Evolutionary conservation across 2,113 vertebrate species (phyloP).

Genomic region (Pteronura brasiliensis): DNA sequence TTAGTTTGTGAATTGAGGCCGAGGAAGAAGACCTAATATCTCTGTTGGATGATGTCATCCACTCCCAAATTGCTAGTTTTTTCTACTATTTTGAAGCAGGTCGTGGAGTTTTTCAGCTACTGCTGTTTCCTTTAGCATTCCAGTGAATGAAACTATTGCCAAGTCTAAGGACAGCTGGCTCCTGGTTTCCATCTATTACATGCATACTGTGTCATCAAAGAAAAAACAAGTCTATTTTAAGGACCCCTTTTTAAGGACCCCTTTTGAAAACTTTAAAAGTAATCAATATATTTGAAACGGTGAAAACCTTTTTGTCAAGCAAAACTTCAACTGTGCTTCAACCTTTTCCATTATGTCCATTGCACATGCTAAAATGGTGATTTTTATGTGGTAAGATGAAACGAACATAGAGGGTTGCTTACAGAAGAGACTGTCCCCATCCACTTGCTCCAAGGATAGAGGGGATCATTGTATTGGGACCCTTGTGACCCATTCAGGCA

Average conservation of each 20-base stretch:
- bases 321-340: conserved; percentile 7
- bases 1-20: background rate
- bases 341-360: background rate
- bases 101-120: background rate
- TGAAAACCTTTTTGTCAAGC: conserved; percentile 13
- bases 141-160: background rate
- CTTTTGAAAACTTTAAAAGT: conserved; percentile 17
- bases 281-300: conserved; percentile 32
- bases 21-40: background rate
- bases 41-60: background rate
- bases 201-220: background rate
- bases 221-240: background rate
- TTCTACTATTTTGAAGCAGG: background rate
- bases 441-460: background rate
- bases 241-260: background rate
- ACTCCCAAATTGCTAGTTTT: background rate
- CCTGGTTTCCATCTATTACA: background rate
- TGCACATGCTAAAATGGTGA: background rate
- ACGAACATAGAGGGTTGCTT: background rate
- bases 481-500: background rate
- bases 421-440: background rate
- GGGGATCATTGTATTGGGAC: background rate
- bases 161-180: background rate
- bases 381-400: background rate
- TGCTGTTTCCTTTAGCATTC: background rate